phyloP scores from a whole-genome alignment of 2,113 vertebrate genomes.

The Brienomyrus brachyistius region DNA sequence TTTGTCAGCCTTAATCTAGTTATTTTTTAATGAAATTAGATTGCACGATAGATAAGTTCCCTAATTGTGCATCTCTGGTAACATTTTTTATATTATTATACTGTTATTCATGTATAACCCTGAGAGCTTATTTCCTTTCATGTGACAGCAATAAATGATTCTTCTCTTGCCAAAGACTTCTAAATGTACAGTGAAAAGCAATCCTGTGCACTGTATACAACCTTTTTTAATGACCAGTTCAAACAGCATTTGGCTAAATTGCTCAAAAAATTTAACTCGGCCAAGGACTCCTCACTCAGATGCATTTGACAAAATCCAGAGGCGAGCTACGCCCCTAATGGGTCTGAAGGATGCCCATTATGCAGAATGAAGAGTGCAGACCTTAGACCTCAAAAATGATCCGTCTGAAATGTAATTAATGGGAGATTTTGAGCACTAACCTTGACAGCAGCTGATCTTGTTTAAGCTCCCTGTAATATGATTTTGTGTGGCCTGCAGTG shows the following conservation, averaged over 20 bases:
- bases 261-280: neutral
- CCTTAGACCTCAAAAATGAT: neutral
- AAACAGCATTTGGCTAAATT: neutral
- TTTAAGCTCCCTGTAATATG: neutral
- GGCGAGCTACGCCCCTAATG: neutral
- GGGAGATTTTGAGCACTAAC: neutral
- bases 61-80: neutral
- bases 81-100: neutral
- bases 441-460: neutral
- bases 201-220: neutral
- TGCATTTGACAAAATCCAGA: neutral
- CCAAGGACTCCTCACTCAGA: neutral
- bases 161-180: neutral
- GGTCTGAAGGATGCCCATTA: neutral
- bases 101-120: neutral
- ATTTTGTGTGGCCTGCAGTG: neutral
- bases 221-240: neutral
- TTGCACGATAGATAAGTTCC: neutral
- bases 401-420: neutral
- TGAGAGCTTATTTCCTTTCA: neutral
- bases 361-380: neutral
- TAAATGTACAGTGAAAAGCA: neutral
- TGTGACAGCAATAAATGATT: neutral
- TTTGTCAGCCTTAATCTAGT: neutral
- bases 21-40: neutral